Percentiles rank a stretch among this genome's conserved stretches.
Conservation (phyloP, 1,140 invertebrate species). For the Caenorhabditis elegans region DNA sequence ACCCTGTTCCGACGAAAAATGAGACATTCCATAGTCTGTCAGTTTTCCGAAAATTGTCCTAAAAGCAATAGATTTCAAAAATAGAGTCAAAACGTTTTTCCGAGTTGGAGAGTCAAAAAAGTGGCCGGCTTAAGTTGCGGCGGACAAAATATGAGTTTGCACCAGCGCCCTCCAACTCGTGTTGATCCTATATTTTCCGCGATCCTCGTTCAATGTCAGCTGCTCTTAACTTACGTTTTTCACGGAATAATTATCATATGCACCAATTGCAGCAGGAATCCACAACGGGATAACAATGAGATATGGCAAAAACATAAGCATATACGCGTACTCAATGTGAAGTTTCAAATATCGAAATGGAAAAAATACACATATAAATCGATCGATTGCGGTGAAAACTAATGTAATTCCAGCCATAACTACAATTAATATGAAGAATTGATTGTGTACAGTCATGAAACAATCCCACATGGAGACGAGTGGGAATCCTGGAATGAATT, state of each 20-base stretch:
- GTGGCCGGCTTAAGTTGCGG: no score
- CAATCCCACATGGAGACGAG: slow-evolving; percentile 5
- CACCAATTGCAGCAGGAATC: neutral
- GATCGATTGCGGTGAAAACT: slow-evolving; percentile 5
- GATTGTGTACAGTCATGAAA: slow-evolving; percentile 7
- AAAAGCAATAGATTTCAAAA: no score
- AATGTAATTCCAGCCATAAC: slow-evolving; percentile 17
- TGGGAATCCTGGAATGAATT: neutral
- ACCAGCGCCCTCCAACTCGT: no score
- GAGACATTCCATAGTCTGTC: no score
- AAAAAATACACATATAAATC: slow-evolving; percentile 12
- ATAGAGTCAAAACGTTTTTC: no score
- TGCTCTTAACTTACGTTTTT: neutral
- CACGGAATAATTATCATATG: neutral
- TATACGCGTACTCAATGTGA: neutral
- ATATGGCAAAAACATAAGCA: slow-evolving; percentile 13
- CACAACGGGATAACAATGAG: neutral
- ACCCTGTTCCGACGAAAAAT: no score
- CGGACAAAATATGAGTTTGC: no score
- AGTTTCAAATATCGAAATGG: neutral
- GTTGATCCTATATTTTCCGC: no score
- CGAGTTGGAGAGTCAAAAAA: no score
- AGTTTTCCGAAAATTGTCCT: no score
- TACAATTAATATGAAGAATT: neutral
- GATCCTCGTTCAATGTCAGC: no score